phyloP scores from a whole-genome alignment of 2,888 invertebrate species.

The Mesorhabditis spiculigera region DNA sequence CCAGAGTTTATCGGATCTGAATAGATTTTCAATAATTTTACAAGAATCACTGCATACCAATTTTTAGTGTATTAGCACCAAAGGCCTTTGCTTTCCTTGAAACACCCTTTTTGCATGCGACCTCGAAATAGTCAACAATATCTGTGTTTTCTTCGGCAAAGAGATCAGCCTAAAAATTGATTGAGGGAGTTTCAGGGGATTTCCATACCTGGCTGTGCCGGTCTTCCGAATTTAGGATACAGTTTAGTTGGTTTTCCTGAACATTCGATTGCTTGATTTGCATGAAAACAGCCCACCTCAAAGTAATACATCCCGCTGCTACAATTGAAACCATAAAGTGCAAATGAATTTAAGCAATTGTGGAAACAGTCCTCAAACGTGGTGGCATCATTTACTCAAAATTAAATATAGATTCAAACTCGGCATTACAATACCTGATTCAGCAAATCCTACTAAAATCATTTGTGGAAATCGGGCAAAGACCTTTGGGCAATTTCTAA shows the following conservation, averaged over 20 bases:
- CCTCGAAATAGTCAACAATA: slow-evolving; percentile 58
- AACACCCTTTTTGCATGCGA: slow-evolving; percentile 28
- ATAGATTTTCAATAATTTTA: background rate
- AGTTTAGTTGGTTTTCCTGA: slow-evolving; percentile 53
- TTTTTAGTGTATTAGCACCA: slow-evolving; percentile 6
- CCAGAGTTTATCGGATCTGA: slow-evolving; percentile 15
- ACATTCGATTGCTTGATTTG: slow-evolving; percentile 10
- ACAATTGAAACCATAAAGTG: slow-evolving; percentile 55
- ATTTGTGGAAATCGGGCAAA: slow-evolving; percentile 56
- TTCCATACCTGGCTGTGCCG: slow-evolving; percentile 37
- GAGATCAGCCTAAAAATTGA: slow-evolving; percentile 21
- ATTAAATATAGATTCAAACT: background rate
- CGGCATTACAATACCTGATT: slow-evolving; percentile 26
- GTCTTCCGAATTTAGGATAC: slow-evolving; percentile 57
- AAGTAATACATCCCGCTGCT: slow-evolving; percentile 58
- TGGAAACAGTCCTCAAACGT: slow-evolving; percentile 57
- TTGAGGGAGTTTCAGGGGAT: slow-evolving; percentile 20
- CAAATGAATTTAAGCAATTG: slow-evolving; percentile 53
- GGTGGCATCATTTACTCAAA: slow-evolving; percentile 50
- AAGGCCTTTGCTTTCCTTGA: background rate
- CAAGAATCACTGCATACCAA: background rate
- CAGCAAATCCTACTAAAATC: slow-evolving; percentile 58
- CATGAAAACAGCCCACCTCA: slow-evolving; percentile 31
- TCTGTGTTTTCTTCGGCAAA: slow-evolving; percentile 56
- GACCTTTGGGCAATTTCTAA: slow-evolving; percentile 42